Evolutionary conservation across 2,888 invertebrate genomes (phyloP).

Genomic region (Allacma fusca): DNA sequence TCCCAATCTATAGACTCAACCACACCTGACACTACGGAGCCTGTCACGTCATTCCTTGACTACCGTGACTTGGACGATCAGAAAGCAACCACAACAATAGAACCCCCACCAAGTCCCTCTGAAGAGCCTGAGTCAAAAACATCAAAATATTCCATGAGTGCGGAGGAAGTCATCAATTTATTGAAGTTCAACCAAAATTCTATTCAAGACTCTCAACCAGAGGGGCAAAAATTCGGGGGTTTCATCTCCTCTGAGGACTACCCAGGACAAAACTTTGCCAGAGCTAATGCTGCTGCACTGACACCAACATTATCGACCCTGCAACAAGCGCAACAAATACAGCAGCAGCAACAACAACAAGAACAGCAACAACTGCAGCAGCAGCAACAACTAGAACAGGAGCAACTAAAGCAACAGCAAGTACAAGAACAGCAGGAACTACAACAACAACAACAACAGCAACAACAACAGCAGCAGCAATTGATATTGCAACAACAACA

Average conservation of each 20-base stretch:
- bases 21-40: slow-evolving; percentile 17
- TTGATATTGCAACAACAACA: too few species aligned
- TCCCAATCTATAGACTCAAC: neutral
- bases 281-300: slow-evolving; percentile 9
- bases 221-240: slow-evolving; percentile 40
- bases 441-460: slow-evolving; percentile 31
- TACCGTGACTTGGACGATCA: slow-evolving; percentile 9
- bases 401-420: slow-evolving; percentile 32
- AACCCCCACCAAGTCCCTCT: slow-evolving; percentile 16
- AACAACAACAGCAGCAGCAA: slow-evolving; percentile 42
- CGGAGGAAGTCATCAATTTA: slow-evolving; percentile 38
- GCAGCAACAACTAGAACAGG: slow-evolving; percentile 32
- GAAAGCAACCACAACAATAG: slow-evolving; percentile 38
- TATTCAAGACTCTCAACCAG: neutral
- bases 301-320: slow-evolving; percentile 15
- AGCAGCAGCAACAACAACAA: too few species aligned
- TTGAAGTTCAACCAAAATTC: slow-evolving; percentile 20
- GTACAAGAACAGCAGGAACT: slow-evolving; percentile 20
- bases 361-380: too few species aligned
- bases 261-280: slow-evolving; percentile 19
- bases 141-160: slow-evolving; percentile 22
- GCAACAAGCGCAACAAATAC: too few species aligned
- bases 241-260: slow-evolving; percentile 30
- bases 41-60: neutral
- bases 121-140: neutral